Evolutionary conservation across 2,113 vertebrate genomes (phyloP).

Genomic region (Plectropomus leopardus): DNA sequence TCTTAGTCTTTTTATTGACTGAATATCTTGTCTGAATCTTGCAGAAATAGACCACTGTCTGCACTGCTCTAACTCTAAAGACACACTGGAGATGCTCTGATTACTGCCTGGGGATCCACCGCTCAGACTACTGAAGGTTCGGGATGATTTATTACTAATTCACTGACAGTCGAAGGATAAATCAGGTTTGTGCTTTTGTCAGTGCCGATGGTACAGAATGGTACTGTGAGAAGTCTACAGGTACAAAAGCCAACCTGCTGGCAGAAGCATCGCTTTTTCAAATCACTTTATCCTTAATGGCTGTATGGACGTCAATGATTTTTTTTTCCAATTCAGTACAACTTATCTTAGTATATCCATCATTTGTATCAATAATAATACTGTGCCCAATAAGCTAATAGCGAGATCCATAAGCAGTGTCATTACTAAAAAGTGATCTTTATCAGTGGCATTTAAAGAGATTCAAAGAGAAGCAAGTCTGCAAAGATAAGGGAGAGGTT

Average conservation of each 20-base stretch:
- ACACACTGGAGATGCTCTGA: not conserved
- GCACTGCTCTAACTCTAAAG: not conserved
- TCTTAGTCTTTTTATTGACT: too few species aligned
- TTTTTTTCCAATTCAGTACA: not conserved
- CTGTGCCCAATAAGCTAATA: too few species aligned
- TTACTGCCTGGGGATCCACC: not conserved
- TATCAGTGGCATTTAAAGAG: too few species aligned
- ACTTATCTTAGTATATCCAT: not conserved
- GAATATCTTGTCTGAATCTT: not conserved
- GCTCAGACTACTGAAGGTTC: not conserved
- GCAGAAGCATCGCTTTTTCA: not conserved
- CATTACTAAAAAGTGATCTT: too few species aligned
- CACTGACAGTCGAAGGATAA: not conserved
- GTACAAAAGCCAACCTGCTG: not conserved
- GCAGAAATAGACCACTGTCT: not conserved
- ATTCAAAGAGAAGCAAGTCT: too few species aligned
- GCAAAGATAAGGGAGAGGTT: too few species aligned
- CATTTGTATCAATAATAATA: not conserved
- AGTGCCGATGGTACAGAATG: not conserved
- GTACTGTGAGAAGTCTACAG: not conserved
- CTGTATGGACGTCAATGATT: too few species aligned
- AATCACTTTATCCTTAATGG: not conserved
- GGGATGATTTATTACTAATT: slow-evolving; percentile 8
- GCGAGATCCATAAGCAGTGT: too few species aligned
- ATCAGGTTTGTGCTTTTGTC: not conserved